A percentile compares a stretch with the other conserved stretches of the same genome.
Conservation (phyloP, 2,797 vertebrate species). For the Phrynocephalus vlangalii region DNA sequence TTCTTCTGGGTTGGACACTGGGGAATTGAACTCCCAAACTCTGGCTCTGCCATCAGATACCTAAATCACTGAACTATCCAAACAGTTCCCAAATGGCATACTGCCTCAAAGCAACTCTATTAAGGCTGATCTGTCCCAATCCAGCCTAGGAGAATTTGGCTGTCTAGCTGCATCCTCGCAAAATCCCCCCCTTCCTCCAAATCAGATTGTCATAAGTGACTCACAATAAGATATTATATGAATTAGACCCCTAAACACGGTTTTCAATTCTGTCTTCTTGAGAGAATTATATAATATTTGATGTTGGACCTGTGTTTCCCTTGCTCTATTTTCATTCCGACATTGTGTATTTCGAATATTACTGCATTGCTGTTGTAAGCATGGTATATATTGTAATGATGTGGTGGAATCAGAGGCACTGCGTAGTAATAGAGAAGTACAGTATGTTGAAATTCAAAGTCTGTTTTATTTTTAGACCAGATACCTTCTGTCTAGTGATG, state of each 20-base stretch:
- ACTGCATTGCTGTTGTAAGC: not conserved
- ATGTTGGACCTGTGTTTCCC: not conserved
- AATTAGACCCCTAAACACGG: not conserved
- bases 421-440: not conserved
- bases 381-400: not conserved
- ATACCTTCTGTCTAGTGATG: constrained; percentile 7
- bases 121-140: too few relatives aligned
- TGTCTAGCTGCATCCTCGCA: too few relatives aligned
- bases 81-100: too few relatives aligned
- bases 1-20: too few relatives aligned
- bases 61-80: too few relatives aligned
- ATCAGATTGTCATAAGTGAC: too few relatives aligned
- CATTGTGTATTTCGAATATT: constrained; percentile 3
- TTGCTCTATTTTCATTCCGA: not conserved
- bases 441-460: constrained; percentile 40
- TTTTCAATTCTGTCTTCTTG: not conserved
- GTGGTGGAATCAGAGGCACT: not conserved
- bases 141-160: too few relatives aligned
- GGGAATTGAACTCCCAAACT: too few relatives aligned
- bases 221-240: too few relatives aligned
- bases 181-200: too few relatives aligned
- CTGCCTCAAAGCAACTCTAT: too few relatives aligned
- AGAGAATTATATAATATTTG: not conserved
- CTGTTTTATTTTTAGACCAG: constrained; percentile 1
- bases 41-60: too few relatives aligned